A percentile compares a stretch with the other conserved stretches of the same genome.
Evolutionary conservation across 2,113 vertebrate genomes (phyloP).

Genomic region (Tetrax tetrax): DNA sequence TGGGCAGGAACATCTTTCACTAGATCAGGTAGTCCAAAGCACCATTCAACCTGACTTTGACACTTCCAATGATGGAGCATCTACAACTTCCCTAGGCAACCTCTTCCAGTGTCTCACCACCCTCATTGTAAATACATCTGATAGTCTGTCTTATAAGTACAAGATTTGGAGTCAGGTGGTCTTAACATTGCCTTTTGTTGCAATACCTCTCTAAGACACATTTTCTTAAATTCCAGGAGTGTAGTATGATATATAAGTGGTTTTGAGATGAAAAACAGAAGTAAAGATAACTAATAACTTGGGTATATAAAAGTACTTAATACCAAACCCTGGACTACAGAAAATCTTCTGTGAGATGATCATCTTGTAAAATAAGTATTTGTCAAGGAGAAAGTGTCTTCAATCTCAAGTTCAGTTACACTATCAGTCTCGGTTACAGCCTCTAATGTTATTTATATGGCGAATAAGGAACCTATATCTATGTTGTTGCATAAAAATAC

Average conservation of each 20-base stretch:
- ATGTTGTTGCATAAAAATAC: neutral
- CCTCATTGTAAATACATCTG: neutral
- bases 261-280: neutral
- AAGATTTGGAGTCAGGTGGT: neutral
- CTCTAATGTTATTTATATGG: neutral
- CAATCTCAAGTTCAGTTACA: neutral
- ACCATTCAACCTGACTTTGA: neutral
- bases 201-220: neutral
- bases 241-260: neutral
- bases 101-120: neutral
- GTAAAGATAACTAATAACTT: neutral
- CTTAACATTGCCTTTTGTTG: neutral
- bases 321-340: neutral
- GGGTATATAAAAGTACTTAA: neutral
- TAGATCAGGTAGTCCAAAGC: neutral
- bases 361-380: neutral
- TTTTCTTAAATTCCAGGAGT: neutral
- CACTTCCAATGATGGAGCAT: accelerated
- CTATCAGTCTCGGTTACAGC: neutral
- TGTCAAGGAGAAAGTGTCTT: neutral
- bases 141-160: neutral
- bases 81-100: neutral
- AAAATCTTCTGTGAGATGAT: neutral
- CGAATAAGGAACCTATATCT: neutral
- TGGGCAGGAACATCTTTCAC: neutral